A percentile compares a stretch with the other conserved stretches of the same genome.
phyloP scores from a whole-genome alignment of 2,113 vertebrate genomes.

The Pygoscelis antarcticus region DNA sequence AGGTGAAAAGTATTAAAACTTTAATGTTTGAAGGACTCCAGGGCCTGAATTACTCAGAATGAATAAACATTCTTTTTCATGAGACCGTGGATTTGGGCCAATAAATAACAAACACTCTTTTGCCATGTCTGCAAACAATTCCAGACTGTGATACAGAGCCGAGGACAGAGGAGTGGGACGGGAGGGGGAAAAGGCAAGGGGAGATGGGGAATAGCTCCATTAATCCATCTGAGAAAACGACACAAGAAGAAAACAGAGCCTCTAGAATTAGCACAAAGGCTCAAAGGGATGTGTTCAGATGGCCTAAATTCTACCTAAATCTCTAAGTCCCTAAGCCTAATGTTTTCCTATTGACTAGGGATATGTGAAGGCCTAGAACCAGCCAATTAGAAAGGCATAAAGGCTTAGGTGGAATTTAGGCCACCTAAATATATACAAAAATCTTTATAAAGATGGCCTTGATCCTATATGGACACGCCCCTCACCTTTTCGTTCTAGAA shows the following conservation, averaged over 20 bases:
- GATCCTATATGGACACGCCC: background rate
- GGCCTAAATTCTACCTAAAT: slow-evolving; percentile 45
- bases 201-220: background rate
- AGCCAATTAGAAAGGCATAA: slow-evolving; percentile 8
- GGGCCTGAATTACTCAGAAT: background rate
- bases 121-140: background rate
- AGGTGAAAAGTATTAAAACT: slow-evolving; percentile 21
- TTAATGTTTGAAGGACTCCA: background rate
- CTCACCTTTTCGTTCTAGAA: background rate
- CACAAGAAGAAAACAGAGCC: background rate
- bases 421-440: slow-evolving; percentile 2
- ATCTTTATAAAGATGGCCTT: background rate
- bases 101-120: slow-evolving; percentile 4
- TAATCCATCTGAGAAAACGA: background rate
- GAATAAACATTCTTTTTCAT: background rate
- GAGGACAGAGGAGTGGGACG: background rate
- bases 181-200: background rate
- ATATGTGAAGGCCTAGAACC: background rate
- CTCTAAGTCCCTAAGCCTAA: slow-evolving; percentile 6
- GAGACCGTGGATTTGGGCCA: background rate
- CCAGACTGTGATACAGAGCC: background rate
- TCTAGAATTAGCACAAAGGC: slow-evolving; percentile 10
- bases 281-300: background rate
- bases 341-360: background rate
- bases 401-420: slow-evolving; percentile 19